Base-by-base conservation (phyloP, 2,113 vertebrate species). In the Argyrosomus japonicus region DNA sequence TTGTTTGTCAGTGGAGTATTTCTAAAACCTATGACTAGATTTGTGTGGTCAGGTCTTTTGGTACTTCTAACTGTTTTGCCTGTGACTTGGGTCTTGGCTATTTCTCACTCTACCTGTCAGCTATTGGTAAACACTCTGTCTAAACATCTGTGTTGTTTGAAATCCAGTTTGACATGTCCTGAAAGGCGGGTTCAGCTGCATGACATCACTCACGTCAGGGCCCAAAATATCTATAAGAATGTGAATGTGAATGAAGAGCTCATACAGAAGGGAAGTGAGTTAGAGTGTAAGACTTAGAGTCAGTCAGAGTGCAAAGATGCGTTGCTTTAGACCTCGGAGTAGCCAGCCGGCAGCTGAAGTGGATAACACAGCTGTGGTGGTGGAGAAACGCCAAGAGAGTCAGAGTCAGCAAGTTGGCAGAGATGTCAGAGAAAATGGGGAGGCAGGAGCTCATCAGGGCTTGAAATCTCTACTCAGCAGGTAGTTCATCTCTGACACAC, bases 391-490 rank as follows among this genome's bases (percentile, higher is more conserved):
- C 48, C 69, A 61, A 25, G 53, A 12, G 8, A 62, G 32, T 47
- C 61, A 62, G 17, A 73, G 15, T 57, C 78, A 79, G 62, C 85
- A 17, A 54, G 63, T 75, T 48, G 69, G 29, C 45, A 70, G 56
- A 50, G 75, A 75, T 70, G 58, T 58, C 77, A 64, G 32, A 40
- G 43, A 54, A 13, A 68, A 5, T 27, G 76, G 29, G n/a, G 75
- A 87, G 36, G 50, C 68, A 40, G 81, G 9, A 65, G 36, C 53
- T 75, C 32, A 32, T 32, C 47, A 85, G 83, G 73, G 45, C 43
- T 51, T 63, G 25, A 79, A 50, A 43, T 61, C 62, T 68, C 91
- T 93, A 77, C 88, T 96, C 36, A 90, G 86, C 89, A 92, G 94
- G 95, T 95, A 92, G 36, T 63, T 76, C 19, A 70, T 64, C 17